Evolutionary conservation across 23 tunicate species (phyloP), one percentile per base, ranked within the genome.

Genomic region (Oikopleura vanhoeffeni): DNA sequence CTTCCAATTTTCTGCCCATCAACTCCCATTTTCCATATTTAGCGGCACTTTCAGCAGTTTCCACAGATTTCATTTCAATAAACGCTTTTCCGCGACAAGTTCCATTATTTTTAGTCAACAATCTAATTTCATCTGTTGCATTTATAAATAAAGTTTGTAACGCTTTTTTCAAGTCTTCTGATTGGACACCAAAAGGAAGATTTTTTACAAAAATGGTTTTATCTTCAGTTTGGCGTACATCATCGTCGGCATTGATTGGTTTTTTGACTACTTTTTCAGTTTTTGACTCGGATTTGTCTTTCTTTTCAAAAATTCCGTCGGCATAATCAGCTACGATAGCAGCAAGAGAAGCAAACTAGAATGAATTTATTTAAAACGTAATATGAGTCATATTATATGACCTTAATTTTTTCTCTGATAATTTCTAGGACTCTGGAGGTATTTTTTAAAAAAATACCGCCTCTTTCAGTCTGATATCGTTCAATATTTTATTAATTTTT

Each of bases 171-270:
- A 49, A 13, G 27, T 71, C 79, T 28, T 24, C 79, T 32, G 2
- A 33, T 32, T 33, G 27, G 36, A 30, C 35, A 71, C 32, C 79
- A 30, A 71, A 71, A 13, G 79, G 79, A 33, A 71, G 38, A 30
- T 71, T 71, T 71, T 71, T 71, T 33, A 71, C 79, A 30, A 71
- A 71, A 71, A 71, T 71, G 3, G 79, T 71, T 28, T 38, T 33
- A 71, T 71, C 79, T 71, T 71, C 79, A 2, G 79, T 13, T 18
- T 18, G 35, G 79, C 79, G 79, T 13, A 71, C 79, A 30, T 71
- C 79, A 30, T 2, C 79, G 38, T 71, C 79, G 27, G 27, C 79
- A 49, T 49, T 18, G 60, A 18, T 18, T 49, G 8, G 18, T 8
- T 49, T 49, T 18, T 49, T 49, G 60, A 49, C 18, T 49, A 8